Base-by-base conservation (phyloP, 2,797 vertebrate species). In the Labroides dimidiatus region DNA sequence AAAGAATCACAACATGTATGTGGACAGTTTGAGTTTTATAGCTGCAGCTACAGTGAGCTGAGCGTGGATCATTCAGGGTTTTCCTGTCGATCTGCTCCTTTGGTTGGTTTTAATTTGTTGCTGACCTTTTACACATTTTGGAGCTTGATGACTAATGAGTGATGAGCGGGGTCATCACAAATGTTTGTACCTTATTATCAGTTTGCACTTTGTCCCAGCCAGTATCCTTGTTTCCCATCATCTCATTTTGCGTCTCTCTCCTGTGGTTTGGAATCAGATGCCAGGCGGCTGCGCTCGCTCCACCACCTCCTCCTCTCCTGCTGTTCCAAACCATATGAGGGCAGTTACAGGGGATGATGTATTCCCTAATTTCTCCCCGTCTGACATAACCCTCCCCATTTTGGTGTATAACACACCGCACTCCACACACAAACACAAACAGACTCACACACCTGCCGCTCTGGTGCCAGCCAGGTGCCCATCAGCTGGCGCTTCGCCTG, bases 281-380 rank as follows among this genome's bases (percentile, higher is more conserved):
- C 56, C 80, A 60, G 33, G 61, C 47, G 15, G n/a, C 0, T 64
- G 54, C 6, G 8, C 68, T 71, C 33, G 19, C 43, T 78, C 43
- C 56, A 57, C 42, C 12, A 2, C 56, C 30, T 33, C 43, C 56
- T 60, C 43, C 56, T 63, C 52, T 44, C 20, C 45, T 15, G 3
- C 56, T 64, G 52, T 64, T 58, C 58, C 54, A 50, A 64, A 71
- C 83, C 86, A 81, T 80, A 82, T 81, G 78, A 86, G 80, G 81
- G 45, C 79, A 75, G 54, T 73, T 66, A 64, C 62, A 66, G 64
- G 57, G 36, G 71, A 56, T 36, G 10, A 19, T 55, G 63, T 78
- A 52, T 64, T 77, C 60, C 55, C 65, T 24, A 44, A 45, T 30
- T 42, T 58, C 9, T 23, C 17, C 47, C 54, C 16, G 17, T 20